Conservation (phyloP, 2,888 invertebrate species). For the Saturnia japonica region DNA sequence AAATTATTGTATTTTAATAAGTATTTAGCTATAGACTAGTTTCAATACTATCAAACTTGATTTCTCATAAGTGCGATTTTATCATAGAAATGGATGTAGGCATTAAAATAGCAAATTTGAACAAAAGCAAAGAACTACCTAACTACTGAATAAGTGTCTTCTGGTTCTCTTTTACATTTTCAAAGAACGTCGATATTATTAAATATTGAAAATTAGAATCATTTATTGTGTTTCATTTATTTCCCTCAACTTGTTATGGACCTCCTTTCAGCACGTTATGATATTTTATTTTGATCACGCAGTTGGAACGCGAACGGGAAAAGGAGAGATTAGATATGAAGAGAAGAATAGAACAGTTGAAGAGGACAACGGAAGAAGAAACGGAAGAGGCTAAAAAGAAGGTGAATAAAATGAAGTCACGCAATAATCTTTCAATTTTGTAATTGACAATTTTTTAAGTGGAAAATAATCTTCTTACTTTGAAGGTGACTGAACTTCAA, state of each 20-base stretch:
- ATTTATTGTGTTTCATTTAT: neutral
- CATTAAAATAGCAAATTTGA: neutral
- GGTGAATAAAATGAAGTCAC: conserved; percentile 56
- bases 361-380: conserved; percentile 92
- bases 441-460: neutral
- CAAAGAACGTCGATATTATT: neutral
- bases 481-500: conserved; percentile 86
- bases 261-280: neutral
- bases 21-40: too few relatives aligned
- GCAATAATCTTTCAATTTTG: neutral
- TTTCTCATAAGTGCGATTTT: too few relatives aligned
- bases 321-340: conserved; percentile 94
- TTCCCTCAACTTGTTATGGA: neutral
- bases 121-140: neutral
- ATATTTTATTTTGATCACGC: conserved; percentile 28
- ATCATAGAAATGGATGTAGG: too few relatives aligned
- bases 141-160: neutral
- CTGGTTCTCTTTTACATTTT: neutral
- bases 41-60: too few relatives aligned
- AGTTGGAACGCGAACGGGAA: conserved; percentile 94
- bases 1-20: too few relatives aligned
- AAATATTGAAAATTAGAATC: neutral
- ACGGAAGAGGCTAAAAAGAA: conserved; percentile 94
- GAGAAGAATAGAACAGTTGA: conserved; percentile 91
- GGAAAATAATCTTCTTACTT: neutral